These are phyloP conservation scores for Hemiprocne comata DNA, from an alignment of 2,113 vertebrate species.

Conservation along the genomic window DNA sequence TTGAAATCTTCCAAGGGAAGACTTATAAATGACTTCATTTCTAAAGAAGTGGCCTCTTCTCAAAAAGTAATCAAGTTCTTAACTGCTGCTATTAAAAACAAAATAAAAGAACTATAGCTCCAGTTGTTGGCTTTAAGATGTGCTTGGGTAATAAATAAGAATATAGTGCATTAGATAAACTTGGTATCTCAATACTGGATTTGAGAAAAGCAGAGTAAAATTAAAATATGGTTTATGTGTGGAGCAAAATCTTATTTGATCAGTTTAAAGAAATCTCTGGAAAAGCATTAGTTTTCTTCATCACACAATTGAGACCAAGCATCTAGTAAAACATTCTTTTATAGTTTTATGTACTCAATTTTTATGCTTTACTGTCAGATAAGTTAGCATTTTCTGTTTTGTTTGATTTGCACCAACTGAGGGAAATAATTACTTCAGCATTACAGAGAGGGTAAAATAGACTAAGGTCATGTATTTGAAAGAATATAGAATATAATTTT, in stretches of 20 bases:
- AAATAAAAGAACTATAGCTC: not conserved
- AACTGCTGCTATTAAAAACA: not conserved
- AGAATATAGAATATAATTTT: not conserved
- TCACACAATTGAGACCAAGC: not conserved
- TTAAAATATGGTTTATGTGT: rapidly evolving
- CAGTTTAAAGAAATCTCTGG: not conserved
- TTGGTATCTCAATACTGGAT: not conserved
- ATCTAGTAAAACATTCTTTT: not conserved
- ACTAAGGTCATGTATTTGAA: not conserved
- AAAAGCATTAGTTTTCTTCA: not conserved
- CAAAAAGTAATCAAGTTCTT: not conserved
- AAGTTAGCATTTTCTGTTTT: not conserved
- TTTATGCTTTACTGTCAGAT: not conserved
- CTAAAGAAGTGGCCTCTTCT: not conserved
- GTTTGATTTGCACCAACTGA: not conserved
- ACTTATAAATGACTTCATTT: not conserved
- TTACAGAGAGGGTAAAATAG: not conserved
- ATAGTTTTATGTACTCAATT: not conserved
- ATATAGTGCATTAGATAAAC: not conserved
- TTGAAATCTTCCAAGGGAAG: not conserved
- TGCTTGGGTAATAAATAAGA: not conserved
- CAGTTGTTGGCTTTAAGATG: not conserved
- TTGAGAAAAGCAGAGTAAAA: not conserved
- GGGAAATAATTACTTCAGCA: not conserved
- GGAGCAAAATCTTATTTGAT: not conserved